Evolutionary conservation across 1,140 invertebrate genomes (phyloP), one percentile per base, ranked within the genome.

Genomic region (Drosophila biarmipes): DNA sequence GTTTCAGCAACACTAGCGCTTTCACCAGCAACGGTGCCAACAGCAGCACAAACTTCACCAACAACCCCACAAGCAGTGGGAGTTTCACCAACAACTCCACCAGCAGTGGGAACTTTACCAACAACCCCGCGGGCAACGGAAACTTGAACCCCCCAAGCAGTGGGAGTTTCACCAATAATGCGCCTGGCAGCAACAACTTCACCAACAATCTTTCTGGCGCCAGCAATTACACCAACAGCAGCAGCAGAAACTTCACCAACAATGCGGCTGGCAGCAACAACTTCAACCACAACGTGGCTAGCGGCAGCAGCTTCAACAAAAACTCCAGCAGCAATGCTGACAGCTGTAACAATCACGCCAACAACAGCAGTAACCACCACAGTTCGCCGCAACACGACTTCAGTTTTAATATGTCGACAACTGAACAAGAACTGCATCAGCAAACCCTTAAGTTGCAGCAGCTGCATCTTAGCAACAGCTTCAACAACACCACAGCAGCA

Each of bases 391-490:
- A 38, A 8, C 46, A 42, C 1, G 67, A 69, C 27, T 69, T 71
- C 4, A 34, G 51, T 42, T 71, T 71, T 17, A 51, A 42, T 10
- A 71, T 71, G 66, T 34, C 67, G 1, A 38, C 67, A 15, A 45
- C 42, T n/a, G 52, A 74, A 24, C 61, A 52, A 38, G 58, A 74
- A 38, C 10, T 63, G 37, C 69, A 73, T 45, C 43, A 73, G 51
- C 69, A 74, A 37, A 62, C 68, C 7, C 69, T 71, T 7, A 71
- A 71, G 42, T 21, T 71, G 34, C 67, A 71, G 15, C 49, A 71
- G 35, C 42, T 71, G 64, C 63, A 56, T 14, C 31, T 71, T 2
- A 49, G 8, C n/a, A 61, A 52, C 14, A 71, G 31, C 35, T 71
- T 71, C 29, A 54, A 34, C 52, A 66, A 17, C 40, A 53, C 53